Conservation (phyloP, 30 jellyfish, hydroid and myxozoan genomes). For the Chrysaora quinquecirrha region DNA sequence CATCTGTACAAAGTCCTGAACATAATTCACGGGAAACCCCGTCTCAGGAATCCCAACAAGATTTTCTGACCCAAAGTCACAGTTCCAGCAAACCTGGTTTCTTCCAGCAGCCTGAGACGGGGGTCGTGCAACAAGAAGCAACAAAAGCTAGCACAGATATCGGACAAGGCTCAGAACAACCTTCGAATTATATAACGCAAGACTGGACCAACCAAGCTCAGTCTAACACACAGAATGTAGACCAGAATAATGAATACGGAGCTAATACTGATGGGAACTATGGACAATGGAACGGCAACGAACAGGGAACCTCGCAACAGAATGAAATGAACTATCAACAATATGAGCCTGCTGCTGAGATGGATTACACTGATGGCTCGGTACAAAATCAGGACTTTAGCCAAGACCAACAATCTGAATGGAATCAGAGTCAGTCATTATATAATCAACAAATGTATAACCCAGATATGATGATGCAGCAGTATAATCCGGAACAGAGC, state of each 20-base stretch:
- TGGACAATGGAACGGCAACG: constrained; percentile 6
- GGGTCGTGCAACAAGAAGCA: background rate
- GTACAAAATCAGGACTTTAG: background rate
- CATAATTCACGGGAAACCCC: constrained; percentile 15
- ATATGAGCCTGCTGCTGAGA: background rate
- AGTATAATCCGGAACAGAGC: background rate
- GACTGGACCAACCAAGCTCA: background rate
- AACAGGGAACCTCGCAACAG: background rate
- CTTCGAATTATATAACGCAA: background rate
- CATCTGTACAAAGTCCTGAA: constrained; percentile 36
- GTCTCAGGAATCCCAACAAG: constrained; percentile 45
- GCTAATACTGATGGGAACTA: background rate
- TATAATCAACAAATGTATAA: background rate
- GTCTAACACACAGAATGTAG: background rate
- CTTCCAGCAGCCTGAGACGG: background rate
- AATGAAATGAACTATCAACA: background rate
- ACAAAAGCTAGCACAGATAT: background rate
- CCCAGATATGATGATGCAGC: background rate
- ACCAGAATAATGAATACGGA: background rate
- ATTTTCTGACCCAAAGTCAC: background rate
- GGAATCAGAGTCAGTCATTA: constrained; percentile 7
- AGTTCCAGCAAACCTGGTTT: background rate
- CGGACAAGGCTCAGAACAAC: background rate
- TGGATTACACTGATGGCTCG: constrained; percentile 4
- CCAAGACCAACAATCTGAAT: constrained; percentile 38